These are phyloP conservation scores for Sardina pilchardus DNA, from an alignment of 2,113 vertebrate genomes.

Conservation along the genomic window DNA sequence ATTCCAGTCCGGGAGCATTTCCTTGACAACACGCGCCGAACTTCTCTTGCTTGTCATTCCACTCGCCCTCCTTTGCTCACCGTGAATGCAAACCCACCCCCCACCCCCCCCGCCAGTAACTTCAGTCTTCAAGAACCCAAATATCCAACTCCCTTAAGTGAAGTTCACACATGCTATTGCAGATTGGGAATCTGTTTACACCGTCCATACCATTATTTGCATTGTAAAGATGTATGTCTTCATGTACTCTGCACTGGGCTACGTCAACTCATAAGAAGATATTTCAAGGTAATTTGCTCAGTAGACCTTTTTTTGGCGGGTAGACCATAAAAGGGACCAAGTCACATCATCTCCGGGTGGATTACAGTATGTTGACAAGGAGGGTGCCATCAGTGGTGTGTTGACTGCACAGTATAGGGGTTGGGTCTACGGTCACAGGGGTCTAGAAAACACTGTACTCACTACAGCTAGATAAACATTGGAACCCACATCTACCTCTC, in stretches of 20 bases:
- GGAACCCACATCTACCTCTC: conserved; percentile 91
- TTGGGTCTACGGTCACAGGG: conserved; percentile 58
- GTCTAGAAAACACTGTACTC: conserved; percentile 76
- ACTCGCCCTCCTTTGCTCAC: background rate
- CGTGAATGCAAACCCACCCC: background rate
- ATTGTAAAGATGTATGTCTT: background rate
- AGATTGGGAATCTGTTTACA: background rate
- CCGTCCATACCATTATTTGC: background rate
- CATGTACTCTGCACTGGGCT: background rate
- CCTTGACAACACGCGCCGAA: conserved; percentile 48
- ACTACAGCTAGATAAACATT: conserved; percentile 79
- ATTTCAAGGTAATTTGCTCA: conserved; percentile 46
- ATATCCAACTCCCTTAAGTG: background rate
- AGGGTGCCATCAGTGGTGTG: background rate
- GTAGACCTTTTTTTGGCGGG: conserved; percentile 47
- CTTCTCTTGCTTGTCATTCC: background rate
- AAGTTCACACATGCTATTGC: background rate
- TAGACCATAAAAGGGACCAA: conserved; percentile 12
- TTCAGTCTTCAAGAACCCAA: background rate
- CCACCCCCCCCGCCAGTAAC: background rate
- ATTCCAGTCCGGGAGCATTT: conserved; percentile 43
- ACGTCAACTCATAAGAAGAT: background rate
- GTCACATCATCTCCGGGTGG: background rate
- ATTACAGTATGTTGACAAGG: conserved; percentile 7
- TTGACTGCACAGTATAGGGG: conserved; percentile 17